Base-by-base conservation (phyloP, 1,140 invertebrate species). In the Dreissena polymorpha region DNA sequence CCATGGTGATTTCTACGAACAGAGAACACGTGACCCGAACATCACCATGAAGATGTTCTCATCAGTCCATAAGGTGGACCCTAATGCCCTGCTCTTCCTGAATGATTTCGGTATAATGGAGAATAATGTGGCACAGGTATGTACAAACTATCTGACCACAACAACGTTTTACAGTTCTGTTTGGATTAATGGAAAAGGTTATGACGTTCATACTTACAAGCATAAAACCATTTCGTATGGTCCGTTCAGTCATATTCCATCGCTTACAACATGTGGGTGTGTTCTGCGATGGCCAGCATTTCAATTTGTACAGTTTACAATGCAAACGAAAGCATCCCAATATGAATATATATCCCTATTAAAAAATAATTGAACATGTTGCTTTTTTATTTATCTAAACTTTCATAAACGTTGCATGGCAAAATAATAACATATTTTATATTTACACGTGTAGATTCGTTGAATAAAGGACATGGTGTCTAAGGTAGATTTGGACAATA, bases 71-170 rank as follows among this genome's bases (percentile, higher is more conserved):
- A 39, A 70, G 16, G 57, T 73, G 12, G 86, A 86, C 39, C 72
- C 71, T 8, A 72, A 70, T 51, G 83, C 74, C 12, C 70, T 76
- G 73, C 75, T 86, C 13, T 85, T 83, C 68, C 64, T 83, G 12
- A 87, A 87, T 55, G 86, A 87, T 53, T 87, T 71, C 53, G 79
- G 67, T 63, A 60, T 87, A 14, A 57, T 87, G 53, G 65, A 53
- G 29, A 60, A 50, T 6, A 25, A 53, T 23, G 27, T 39, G 6
- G 64, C 81, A 27, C 21, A 63, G 63, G 85, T 86, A 79, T 73
- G 21, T 83, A 49, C 27, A 50, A 12, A 29, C 0, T 39, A 21
- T 25, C 7, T 39, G 12, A 63, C 23, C 18, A 63, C 18, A 18
- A 63, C 1, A 5, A 63, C 18, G 2, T 2, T n/a, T n/a, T n/a